Evolutionary conservation across 2,113 vertebrate species (phyloP).

Genomic region (Pagrus major): DNA sequence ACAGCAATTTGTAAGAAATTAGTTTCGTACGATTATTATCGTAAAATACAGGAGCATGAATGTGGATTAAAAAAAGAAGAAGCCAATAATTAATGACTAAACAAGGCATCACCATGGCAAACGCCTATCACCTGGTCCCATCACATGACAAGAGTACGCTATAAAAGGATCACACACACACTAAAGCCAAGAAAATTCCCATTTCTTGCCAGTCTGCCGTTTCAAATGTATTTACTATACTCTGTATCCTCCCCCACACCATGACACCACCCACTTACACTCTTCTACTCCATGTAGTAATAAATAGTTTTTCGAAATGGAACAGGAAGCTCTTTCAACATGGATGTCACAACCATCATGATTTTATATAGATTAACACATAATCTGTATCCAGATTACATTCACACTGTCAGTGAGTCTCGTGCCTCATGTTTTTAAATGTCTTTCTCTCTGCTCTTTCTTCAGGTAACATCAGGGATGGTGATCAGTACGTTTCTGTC

Average conservation of each 20-base stretch:
- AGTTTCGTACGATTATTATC: neutral
- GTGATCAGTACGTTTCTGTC: constrained; percentile 97
- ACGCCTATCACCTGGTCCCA: neutral
- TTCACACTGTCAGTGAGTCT: neutral
- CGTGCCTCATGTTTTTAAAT: neutral
- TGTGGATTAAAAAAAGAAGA: neutral
- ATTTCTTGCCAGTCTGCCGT: neutral
- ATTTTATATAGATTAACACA: neutral
- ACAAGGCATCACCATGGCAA: neutral
- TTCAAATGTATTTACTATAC: neutral
- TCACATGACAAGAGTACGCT: neutral
- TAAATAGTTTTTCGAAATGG: neutral
- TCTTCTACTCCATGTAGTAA: neutral
- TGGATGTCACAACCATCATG: neutral
- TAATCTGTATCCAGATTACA: neutral
- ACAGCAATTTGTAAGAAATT: neutral
- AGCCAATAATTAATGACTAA: neutral
- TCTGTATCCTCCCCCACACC: neutral
- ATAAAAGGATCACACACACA: neutral
- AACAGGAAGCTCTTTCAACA: neutral
- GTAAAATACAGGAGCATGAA: too few relatives aligned
- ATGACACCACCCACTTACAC: neutral
- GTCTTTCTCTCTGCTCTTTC: neutral
- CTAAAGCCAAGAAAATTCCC: neutral
- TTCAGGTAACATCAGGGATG: constrained; percentile 96